These are phyloP conservation scores for Spodoptera frugiperda DNA, from an alignment of 1,140 invertebrate genomes.

Conservation along the genomic window DNA sequence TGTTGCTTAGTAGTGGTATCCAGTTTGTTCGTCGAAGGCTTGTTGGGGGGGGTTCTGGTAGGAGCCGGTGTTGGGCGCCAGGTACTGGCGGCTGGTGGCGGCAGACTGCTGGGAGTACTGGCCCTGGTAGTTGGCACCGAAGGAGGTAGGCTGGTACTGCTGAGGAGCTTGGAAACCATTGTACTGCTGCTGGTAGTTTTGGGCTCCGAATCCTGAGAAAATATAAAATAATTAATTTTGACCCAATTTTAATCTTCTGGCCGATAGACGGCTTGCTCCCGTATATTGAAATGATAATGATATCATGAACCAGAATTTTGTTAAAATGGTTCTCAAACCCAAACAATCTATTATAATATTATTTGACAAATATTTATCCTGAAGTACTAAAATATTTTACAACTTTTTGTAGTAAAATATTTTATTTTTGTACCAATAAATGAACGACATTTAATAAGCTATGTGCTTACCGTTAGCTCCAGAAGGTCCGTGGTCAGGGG, in stretches of 20 bases:
- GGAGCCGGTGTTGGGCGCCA: constrained; percentile 60
- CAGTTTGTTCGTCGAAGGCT: constrained; percentile 75
- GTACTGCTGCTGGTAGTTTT: constrained; percentile 5
- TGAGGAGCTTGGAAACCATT: constrained; percentile 43
- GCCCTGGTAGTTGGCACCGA: neutral
- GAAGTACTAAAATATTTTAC: too few species aligned
- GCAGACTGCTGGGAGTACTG: constrained; percentile 33
- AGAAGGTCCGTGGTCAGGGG: constrained; percentile 70
- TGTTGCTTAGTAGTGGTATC: constrained; percentile 72
- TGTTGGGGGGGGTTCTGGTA: constrained; percentile 74
- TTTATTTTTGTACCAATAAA: too few species aligned
- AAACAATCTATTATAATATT: too few species aligned
- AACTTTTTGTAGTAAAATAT: too few species aligned
- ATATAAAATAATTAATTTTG: neutral
- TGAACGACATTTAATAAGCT: too few species aligned
- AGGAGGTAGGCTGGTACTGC: constrained; percentile 52
- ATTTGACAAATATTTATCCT: too few species aligned
- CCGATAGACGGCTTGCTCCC: too few species aligned
- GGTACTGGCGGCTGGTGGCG: constrained; percentile 57
- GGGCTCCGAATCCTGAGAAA: constrained; percentile 38
- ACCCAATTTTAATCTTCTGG: neutral
- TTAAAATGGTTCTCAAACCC: too few species aligned
- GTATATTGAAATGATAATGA: too few species aligned
- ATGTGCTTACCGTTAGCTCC: constrained; percentile 51
- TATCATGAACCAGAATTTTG: too few species aligned